Evolutionary conservation across 1,140 invertebrate genomes (phyloP), one percentile per base, ranked within the genome.

Genomic region (Daktulosphaira vitifoliae): DNA sequence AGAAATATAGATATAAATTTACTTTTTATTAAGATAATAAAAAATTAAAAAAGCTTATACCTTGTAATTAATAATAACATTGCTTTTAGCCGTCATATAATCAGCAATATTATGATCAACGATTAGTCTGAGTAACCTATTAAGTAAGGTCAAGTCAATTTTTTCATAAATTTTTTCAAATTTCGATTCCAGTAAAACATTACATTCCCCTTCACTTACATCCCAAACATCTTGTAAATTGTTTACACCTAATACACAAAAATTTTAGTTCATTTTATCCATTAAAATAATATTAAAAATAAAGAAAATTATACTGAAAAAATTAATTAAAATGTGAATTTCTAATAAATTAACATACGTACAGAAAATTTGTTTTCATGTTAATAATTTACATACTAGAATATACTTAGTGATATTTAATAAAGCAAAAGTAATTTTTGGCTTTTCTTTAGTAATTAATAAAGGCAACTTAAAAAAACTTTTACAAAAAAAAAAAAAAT

Each of bases 61-160:
- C 79, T 98, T 98, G 76, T 99, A 99, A 78, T 98, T 99, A 65
- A 99, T 98, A 22, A 98, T 91, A 23, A 99, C 93, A 77, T 99
- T 99, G 76, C 98, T 98, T 74, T 99, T 99, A 7, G 97, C 95
- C 2, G 96, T 98, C 94, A 99, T 99, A 74, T 99, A 99, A 86
- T 99, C 97, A 71, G 97, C 97, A 74, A 99, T 99, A 73, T 99
- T 99, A 77, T 99, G 97, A 79, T 99, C 97, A 2, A 99, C 96
- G 71, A 99, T 98, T 9, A 99, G 76, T 68, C 96, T 83, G 3
- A 99, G 77, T 65, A 99, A 76, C 76, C 96, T 84, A 78, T 99
- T 99, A 1, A 99, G 83, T 4, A 99, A 77, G 0, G 96, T 99
- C 71, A 99, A 81, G 82, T 99, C 97, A 69, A 99, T 99, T 77